Evolutionary conservation across 2,888 invertebrate species (phyloP), one percentile per base, ranked within the genome.

Genomic region (Tricholauxania praeusta): DNA sequence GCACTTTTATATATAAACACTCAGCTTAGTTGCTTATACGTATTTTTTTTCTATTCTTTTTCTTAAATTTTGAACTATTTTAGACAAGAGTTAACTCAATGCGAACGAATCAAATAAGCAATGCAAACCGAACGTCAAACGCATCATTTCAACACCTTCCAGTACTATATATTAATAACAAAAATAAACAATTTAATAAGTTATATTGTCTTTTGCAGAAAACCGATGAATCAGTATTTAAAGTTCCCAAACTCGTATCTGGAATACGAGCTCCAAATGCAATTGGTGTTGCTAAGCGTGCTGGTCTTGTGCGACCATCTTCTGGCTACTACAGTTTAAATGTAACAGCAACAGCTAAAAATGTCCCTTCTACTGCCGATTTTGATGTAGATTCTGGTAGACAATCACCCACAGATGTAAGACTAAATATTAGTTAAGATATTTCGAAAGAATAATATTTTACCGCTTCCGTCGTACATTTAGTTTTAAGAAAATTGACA

Each of bases 251-350:
- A 74, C 77, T 83, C 78, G 80, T 83, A 22, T 84, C 84, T 73
- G 83, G 84, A 39, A 78, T 85, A 77, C 83, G 84, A 72, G 82
- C 79, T 39, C 83, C 84, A 53, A 76, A 79, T 67, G 70, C 78
- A 55, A 76, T 76, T 60, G 73, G 78, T 71, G 75, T 78, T 39
- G 39, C 10, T 10, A 84, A 86, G 74, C 81, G 85, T 67, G 80
- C 81, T 80, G 84, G 84, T 15, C 80, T 86, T 17, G 79, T 84
- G 14, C 82, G 87, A 47, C 87, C 87, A 14, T 87, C 87, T 7
- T 87, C 87, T 17, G 87, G 86, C 22, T 87, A 83, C 75, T 87
- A 86, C 74, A 85, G 86, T 77, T 80, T 83, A 60, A 82, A 78
- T 72, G 80, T 81, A 66, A 76, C 78, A 7, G 76, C 78, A 69